Evolutionary conservation across 2,113 vertebrate species (phyloP).

Genomic region (Microtus pennsylvanicus): DNA sequence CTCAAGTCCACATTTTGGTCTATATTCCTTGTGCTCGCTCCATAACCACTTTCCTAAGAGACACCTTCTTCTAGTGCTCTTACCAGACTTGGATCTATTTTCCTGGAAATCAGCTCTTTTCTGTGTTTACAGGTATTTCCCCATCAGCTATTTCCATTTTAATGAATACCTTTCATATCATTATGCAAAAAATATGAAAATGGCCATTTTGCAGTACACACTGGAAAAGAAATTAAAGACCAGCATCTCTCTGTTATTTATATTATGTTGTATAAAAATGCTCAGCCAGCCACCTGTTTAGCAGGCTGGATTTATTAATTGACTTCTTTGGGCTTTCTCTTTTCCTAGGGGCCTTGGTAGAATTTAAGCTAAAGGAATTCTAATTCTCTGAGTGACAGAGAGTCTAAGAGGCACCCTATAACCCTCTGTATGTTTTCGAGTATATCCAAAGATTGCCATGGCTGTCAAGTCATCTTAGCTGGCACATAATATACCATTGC

Average conservation of each 20-base stretch:
- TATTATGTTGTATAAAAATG: background rate
- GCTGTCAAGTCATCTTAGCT: conserved; percentile 72
- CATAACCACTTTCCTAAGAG: background rate
- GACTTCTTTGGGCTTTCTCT: background rate
- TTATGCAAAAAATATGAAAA: conserved; percentile 8
- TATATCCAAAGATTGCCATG: conserved; percentile 62
- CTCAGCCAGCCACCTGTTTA: background rate
- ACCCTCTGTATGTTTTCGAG: background rate
- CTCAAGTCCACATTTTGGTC: background rate
- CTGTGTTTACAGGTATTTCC: background rate
- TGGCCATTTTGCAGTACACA: background rate
- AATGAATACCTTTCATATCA: background rate
- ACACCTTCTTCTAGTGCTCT: background rate
- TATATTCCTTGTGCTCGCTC: background rate
- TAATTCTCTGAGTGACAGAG: background rate
- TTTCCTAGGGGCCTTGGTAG: background rate
- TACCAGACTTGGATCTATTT: background rate
- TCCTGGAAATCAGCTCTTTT: background rate
- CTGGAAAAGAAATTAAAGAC: background rate
- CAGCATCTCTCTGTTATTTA: background rate
- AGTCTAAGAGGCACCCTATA: background rate
- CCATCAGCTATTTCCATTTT: background rate
- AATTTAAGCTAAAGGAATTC: conserved; percentile 40
- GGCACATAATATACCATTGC: conserved; percentile 67
- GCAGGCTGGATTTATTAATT: background rate